Evolutionary conservation across 2,113 vertebrate genomes (phyloP).

Genomic region (Willisornis vidua): DNA sequence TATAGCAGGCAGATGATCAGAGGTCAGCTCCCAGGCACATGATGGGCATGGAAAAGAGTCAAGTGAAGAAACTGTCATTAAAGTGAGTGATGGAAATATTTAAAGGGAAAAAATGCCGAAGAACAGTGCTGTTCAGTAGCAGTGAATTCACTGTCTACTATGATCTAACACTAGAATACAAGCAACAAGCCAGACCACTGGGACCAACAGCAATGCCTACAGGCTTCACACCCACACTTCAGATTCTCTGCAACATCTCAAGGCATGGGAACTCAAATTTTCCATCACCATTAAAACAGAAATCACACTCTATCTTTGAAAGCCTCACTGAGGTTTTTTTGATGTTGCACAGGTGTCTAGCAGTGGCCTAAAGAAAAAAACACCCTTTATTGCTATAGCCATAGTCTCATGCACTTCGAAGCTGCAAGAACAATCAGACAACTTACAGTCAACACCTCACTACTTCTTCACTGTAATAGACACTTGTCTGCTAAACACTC

Average conservation of each 20-base stretch:
- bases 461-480: not conserved
- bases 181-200: not conserved
- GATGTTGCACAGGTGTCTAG: not conserved
- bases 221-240: not conserved
- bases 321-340: not conserved
- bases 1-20: slow-evolving; percentile 15
- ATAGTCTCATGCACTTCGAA: not conserved
- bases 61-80: slow-evolving; percentile 20
- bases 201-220: not conserved
- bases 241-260: not conserved
- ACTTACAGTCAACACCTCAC: not conserved
- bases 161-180: not conserved
- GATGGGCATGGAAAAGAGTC: slow-evolving; percentile 37
- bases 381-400: not conserved
- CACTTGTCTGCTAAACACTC: accelerated
- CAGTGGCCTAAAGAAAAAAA: not conserved
- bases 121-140: not conserved
- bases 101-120: not conserved
- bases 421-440: not conserved
- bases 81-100: slow-evolving; percentile 23
- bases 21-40: slow-evolving; percentile 23
- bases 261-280: not conserved
- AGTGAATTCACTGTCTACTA: not conserved
- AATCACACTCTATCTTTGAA: not conserved
- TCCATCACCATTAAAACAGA: not conserved